Evolutionary conservation across 1,140 invertebrate genomes (phyloP).

Genomic region (Eupristina koningsbergeri): DNA sequence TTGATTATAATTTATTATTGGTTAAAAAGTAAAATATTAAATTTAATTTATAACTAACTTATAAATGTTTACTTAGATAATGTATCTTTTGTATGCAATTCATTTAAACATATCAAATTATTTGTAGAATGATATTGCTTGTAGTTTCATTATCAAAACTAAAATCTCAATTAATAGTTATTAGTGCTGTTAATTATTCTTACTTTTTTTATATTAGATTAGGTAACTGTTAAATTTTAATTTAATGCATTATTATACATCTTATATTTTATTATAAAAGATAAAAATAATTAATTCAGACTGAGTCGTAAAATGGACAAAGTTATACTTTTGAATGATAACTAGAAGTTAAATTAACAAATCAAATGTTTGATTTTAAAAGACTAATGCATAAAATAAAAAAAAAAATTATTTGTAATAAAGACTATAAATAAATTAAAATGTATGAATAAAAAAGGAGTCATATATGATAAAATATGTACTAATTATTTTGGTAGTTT

Average conservation of each 20-base stretch:
- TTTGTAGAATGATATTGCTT: slow-evolving; percentile 50
- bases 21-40: not conserved
- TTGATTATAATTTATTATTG: slow-evolving; percentile 5
- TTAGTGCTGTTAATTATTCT: slow-evolving; percentile 56
- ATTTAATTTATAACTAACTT: slow-evolving; percentile 9
- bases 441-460: slow-evolving; percentile 19
- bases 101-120: slow-evolving; percentile 39
- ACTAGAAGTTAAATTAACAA: not conserved
- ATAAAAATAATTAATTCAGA: slow-evolving; percentile 16
- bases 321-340: not conserved
- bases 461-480: not conserved
- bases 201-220: slow-evolving; percentile 56
- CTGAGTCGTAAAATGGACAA: not conserved
- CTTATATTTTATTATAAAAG: not conserved
- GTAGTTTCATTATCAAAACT: slow-evolving; percentile 56
- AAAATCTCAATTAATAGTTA: slow-evolving; percentile 52
- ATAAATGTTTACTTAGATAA: not conserved
- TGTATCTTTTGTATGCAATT: slow-evolving; percentile 21
- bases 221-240: slow-evolving; percentile 45
- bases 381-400: slow-evolving; percentile 20
- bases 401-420: slow-evolving; percentile 19
- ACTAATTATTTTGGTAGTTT: slow-evolving; percentile 19
- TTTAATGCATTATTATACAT: not conserved
- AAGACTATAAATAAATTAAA: not conserved
- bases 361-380: slow-evolving; percentile 18